Percentiles rank a stretch among this genome's conserved stretches.
phyloP scores from a whole-genome alignment of 2,888 invertebrate genomes.

The Drosophila tanythrix region DNA sequence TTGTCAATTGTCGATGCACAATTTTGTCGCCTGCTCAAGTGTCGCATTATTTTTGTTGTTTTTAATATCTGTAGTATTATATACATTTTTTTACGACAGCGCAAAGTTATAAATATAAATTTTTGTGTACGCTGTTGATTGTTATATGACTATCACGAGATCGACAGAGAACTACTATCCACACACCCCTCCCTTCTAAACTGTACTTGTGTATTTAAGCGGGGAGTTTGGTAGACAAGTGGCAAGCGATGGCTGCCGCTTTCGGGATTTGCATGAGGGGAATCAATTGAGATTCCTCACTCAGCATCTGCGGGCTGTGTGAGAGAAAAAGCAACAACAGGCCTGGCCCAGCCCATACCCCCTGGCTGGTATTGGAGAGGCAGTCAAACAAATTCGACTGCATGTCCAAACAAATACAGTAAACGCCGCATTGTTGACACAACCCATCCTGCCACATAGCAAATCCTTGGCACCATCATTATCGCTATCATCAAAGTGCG shows the following conservation, averaged over 20 bases:
- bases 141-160: conserved; percentile 54
- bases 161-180: background rate
- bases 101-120: conserved; percentile 65
- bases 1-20: conserved; percentile 49
- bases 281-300: conserved; percentile 56
- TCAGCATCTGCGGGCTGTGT: conserved; percentile 36
- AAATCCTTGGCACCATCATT: conserved; percentile 52
- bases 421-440: conserved; percentile 35
- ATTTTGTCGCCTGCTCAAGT: conserved; percentile 53
- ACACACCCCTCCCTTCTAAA: background rate
- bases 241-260: conserved; percentile 50
- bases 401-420: conserved; percentile 52
- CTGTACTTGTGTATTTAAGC: conserved; percentile 16
- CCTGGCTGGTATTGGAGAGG: conserved; percentile 27
- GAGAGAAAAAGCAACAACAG: conserved; percentile 20
- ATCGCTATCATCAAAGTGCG: conserved; percentile 54
- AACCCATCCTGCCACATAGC: conserved; percentile 36
- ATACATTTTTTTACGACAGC: conserved; percentile 57
- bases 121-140: conserved; percentile 63
- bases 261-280: conserved; percentile 49
- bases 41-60: conserved; percentile 32
- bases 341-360: background rate
- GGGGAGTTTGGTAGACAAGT: conserved; percentile 44
- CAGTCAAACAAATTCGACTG: conserved; percentile 50
- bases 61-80: conserved; percentile 33